Conservation (phyloP, 2,888 invertebrate species). For the Cephus pulcher region DNA sequence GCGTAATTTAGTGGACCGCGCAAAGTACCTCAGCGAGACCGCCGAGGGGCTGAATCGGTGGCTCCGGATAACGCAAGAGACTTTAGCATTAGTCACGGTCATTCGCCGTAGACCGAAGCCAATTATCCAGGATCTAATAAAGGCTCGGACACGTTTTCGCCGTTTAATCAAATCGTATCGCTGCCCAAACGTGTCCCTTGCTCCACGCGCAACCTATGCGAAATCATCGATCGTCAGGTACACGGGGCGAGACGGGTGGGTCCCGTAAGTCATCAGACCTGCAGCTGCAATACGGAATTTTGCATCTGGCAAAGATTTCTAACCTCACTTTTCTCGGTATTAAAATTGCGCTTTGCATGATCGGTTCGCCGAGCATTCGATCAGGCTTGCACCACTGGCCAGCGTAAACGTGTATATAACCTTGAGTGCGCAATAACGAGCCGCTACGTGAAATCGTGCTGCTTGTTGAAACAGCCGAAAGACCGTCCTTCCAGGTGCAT, state of each 20-base stretch:
- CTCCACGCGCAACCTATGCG: background rate
- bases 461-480: conserved; percentile 32
- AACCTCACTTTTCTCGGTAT: background rate
- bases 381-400: conserved; percentile 16
- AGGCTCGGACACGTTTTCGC: background rate
- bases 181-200: background rate
- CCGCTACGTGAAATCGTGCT: conserved; percentile 42
- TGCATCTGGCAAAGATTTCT: background rate
- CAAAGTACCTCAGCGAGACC: background rate
- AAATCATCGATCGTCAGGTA: background rate
- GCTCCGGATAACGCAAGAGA: background rate
- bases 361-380: conserved; percentile 7
- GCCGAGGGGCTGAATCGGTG: background rate
- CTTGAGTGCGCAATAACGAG: conserved; percentile 30
- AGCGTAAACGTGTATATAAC: conserved; percentile 12
- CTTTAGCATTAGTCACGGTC: conserved; percentile 28
- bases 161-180: background rate
- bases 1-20: conserved; percentile 16
- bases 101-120: conserved; percentile 13
- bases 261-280: background rate
- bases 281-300: background rate
- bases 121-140: conserved; percentile 1
- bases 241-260: background rate
- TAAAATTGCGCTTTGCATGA: conserved; percentile 9
- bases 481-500: conserved; percentile 37